A percentile compares a stretch with the other conserved stretches of the same genome.
Evolutionary conservation across 2,888 invertebrate genomes (phyloP).

Genomic region (Sussaba pulchella): DNA sequence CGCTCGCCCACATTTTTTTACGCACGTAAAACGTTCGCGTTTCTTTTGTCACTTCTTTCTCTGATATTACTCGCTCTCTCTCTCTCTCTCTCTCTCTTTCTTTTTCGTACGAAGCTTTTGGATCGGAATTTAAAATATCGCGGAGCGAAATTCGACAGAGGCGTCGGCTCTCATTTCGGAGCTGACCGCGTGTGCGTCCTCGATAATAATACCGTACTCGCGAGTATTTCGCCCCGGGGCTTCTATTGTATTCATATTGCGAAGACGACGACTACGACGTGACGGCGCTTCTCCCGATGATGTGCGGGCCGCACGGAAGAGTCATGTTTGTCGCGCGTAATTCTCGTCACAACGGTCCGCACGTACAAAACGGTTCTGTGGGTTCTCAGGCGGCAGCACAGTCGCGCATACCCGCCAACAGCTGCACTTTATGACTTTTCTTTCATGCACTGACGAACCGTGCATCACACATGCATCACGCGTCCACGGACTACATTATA

Average conservation of each 20-base stretch:
- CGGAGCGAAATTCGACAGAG: conserved; percentile 43
- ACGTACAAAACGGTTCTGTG: neutral
- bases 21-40: neutral
- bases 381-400: neutral
- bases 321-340: neutral
- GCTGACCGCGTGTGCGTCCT: conserved; percentile 30
- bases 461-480: conserved; percentile 6
- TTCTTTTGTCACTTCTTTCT: conserved; percentile 5
- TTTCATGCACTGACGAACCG: conserved; percentile 2
- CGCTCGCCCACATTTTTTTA: neutral
- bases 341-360: conserved; percentile 12
- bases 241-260: conserved; percentile 49
- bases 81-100: conserved; percentile 6
- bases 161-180: conserved; percentile 29
- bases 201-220: conserved; percentile 41
- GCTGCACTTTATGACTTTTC: conserved; percentile 59
- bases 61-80: neutral
- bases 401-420: conserved; percentile 25
- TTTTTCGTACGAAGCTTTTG: conserved; percentile 18
- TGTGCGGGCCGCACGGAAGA: neutral
- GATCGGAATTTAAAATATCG: conserved; percentile 46
- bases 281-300: conserved; percentile 29
- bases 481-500: neutral
- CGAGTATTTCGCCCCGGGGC: neutral
- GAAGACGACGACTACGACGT: conserved; percentile 44